Evolutionary conservation across 2,888 invertebrate genomes (phyloP), one percentile per base, ranked within the genome.

Genomic region (Troides oblongomaculatus): DNA sequence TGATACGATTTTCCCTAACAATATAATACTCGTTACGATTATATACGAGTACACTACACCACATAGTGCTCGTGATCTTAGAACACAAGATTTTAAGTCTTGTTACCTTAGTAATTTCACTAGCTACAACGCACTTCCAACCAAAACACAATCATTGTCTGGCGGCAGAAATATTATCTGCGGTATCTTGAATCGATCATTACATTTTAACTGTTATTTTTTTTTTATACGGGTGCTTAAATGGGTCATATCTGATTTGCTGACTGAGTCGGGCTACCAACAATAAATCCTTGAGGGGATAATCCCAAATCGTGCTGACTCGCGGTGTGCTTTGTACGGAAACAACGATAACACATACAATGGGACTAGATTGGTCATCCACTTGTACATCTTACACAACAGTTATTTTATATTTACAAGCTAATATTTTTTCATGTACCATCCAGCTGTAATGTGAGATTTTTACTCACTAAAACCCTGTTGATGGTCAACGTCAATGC

Each of bases 241-340:
- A 21, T 14, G 5, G 23, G 23, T 36, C 23, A 30, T 23, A n/a
- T 21, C 30, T 36, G 10, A 50, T 64, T 46, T 43, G 68, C 68
- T 63, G 63, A 60, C 62, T 23, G 17, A 57, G 59, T 59, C 62
- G 72, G 69, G 66, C 74, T 75, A 73, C 78, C 74, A 77, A 75
- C 75, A 75, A 79, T 79, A 79, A 78, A 78, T 79, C 78, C 76
- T 73, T 72, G 64, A 65, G 70, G 71, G 76, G 78, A 79, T 80
- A 77, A 79, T 79, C 80, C 75, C 62, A 66, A 64, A 66, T 68
- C 68, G 72, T 72, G 74, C 79, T 76, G 77, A 79, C 73, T 77
- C 74, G 72, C 66, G 60, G 65, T 66, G 68, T 73, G 43, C 30
- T 64, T 64, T 39, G 43, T 73, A 63, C 68, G 64, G 70, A 64